Evolutionary conservation across 2,797 vertebrate species (phyloP).

Genomic region (Monodelphis domestica): DNA sequence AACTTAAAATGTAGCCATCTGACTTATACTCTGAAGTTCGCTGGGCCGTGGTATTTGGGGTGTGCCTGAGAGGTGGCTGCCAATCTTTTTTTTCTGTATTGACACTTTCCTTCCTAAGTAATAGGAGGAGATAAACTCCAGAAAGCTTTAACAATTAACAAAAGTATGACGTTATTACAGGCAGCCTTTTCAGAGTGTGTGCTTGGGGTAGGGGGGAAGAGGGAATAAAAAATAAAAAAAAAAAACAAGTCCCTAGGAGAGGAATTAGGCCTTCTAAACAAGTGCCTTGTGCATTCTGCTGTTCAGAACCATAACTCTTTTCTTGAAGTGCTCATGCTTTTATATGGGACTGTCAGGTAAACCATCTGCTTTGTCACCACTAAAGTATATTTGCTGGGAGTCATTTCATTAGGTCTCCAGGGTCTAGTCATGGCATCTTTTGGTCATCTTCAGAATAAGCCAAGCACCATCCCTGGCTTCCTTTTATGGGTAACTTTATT

Average conservation of each 20-base stretch:
- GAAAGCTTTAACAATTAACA: not conserved
- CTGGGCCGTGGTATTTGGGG: not conserved
- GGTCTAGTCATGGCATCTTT: not conserved
- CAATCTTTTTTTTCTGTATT: not conserved
- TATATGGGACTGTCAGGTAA: not conserved
- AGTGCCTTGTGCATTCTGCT: not conserved
- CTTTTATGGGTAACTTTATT: not conserved
- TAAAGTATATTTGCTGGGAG: not conserved
- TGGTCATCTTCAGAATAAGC: not conserved
- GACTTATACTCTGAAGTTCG: not conserved
- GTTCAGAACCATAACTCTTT: not conserved
- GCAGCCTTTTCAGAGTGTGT: not conserved
- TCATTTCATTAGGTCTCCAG: not conserved
- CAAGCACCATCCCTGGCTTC: not conserved
- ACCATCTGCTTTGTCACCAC: not conserved
- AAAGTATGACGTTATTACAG: not conserved
- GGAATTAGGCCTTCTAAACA: not conserved
- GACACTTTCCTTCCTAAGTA: not conserved
- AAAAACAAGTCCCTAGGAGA: not conserved
- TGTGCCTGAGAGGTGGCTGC: not conserved
- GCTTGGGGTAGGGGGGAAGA: not conserved
- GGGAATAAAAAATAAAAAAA: not conserved
- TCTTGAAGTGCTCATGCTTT: not conserved
- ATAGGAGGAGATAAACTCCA: not conserved
- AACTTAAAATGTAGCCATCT: not conserved